A percentile compares a stretch with the other conserved stretches of the same genome.
phyloP scores from a whole-genome alignment of 2,797 vertebrate species.

The Neosalanx taihuensis region DNA sequence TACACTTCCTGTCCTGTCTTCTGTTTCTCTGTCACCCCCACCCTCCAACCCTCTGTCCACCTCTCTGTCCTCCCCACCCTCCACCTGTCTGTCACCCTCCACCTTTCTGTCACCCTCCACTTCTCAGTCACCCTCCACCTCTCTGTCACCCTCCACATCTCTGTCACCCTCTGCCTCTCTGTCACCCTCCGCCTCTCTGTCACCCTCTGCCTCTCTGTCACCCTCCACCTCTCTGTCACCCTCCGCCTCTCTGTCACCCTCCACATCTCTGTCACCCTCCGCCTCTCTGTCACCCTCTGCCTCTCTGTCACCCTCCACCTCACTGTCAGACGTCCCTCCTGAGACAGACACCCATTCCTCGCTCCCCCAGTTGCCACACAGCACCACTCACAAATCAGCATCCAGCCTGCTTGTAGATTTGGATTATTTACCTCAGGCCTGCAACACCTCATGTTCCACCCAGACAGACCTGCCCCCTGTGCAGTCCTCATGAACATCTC shows the following conservation, averaged over 20 bases:
- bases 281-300: background rate
- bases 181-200: too few species aligned
- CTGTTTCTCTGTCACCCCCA: background rate
- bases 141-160: background rate
- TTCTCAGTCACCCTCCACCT: background rate
- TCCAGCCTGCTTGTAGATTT: background rate
- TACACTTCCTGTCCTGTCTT: background rate
- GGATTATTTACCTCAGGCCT: background rate
- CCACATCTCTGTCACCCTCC: too few species aligned
- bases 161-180: too few species aligned
- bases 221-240: too few species aligned
- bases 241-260: too few species aligned
- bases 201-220: too few species aligned
- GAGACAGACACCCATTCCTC: background rate
- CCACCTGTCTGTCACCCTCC: slow-evolving; percentile 23
- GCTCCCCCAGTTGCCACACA: background rate
- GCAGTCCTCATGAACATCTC: background rate
- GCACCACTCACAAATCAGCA: background rate
- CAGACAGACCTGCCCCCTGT: background rate
- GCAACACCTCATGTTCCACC: background rate
- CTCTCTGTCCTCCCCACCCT: too few species aligned
- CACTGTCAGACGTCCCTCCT: background rate
- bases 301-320: background rate
- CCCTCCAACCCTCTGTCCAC: too few species aligned
- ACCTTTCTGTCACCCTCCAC: background rate